phyloP scores from a whole-genome alignment of 1,140 invertebrate genomes.

The Atta colombica region DNA sequence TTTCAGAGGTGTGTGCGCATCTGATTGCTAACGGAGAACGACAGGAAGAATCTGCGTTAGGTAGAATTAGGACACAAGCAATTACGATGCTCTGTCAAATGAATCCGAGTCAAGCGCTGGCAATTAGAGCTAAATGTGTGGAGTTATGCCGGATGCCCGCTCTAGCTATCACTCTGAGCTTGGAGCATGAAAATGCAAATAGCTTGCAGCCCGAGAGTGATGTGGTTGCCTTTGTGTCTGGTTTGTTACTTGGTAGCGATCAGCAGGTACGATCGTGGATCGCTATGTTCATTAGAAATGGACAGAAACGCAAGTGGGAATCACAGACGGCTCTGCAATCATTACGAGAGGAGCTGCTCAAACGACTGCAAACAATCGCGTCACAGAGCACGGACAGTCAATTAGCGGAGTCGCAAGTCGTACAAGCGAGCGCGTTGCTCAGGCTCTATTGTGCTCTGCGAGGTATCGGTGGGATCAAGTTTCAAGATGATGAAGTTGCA shows the following conservation, averaged over 20 bases:
- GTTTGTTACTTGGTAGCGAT: constrained; percentile 96
- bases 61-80: constrained; percentile 91
- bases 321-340: constrained; percentile 90
- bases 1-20: constrained; percentile 95
- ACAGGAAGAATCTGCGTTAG: constrained; percentile 93
- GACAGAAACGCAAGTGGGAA: constrained; percentile 95
- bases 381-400: constrained; percentile 87
- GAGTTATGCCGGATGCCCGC: constrained; percentile 96
- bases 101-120: constrained; percentile 94
- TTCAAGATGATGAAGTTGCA: constrained; percentile 97
- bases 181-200: constrained; percentile 86
- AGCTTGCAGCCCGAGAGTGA: constrained; percentile 83
- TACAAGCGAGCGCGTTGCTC: constrained; percentile 93
- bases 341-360: constrained; percentile 93
- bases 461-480: constrained; percentile 97
- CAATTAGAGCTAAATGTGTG: constrained; percentile 94
- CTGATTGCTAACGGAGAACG: constrained; percentile 96
- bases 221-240: constrained; percentile 95
- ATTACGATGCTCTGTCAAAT: constrained; percentile 94
- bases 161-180: constrained; percentile 92
- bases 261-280: constrained; percentile 96
- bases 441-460: constrained; percentile 96
- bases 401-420: constrained; percentile 90
- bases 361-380: constrained; percentile 89
- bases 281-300: constrained; percentile 95